phyloP scores from a whole-genome alignment of 2,113 vertebrate genomes.

The Dasyurus viverrinus region DNA sequence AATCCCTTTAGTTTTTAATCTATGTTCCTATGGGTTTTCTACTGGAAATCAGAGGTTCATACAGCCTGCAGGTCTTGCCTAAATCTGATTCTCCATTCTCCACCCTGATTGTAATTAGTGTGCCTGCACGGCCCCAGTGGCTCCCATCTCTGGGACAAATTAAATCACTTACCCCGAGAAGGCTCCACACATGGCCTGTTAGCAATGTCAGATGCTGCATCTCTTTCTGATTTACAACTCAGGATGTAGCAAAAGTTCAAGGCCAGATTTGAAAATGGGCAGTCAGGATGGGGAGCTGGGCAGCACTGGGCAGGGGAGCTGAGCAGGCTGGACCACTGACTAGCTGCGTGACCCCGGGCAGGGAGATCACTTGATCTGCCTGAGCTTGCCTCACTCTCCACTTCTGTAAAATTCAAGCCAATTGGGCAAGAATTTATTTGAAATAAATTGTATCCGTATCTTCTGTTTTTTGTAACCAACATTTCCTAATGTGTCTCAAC shows the following conservation, averaged over 20 bases:
- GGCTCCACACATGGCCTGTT: constrained; percentile 20
- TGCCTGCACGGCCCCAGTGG: not conserved
- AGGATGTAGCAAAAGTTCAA: not conserved
- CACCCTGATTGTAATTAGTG: constrained; percentile 6
- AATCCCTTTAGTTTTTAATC: not conserved
- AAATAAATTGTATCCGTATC: not conserved
- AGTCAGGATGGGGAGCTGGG: constrained; percentile 36
- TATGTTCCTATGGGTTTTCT: not conserved
- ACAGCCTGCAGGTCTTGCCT: not conserved
- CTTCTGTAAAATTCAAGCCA: constrained; percentile 30
- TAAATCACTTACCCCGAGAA: constrained; percentile 18
- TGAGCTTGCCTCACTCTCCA: not conserved
- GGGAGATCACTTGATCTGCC: not conserved
- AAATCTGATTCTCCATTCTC: not conserved
- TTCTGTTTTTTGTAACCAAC: not conserved
- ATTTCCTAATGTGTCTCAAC: not conserved
- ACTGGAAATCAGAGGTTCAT: not conserved
- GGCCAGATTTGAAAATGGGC: not conserved
- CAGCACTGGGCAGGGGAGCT: not conserved
- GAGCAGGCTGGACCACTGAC: not conserved
- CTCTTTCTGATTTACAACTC: constrained; percentile 53
- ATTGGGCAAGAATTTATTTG: not conserved
- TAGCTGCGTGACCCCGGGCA: not conserved
- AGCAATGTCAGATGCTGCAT: constrained; percentile 43
- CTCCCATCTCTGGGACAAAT: constrained; percentile 33